These are phyloP conservation scores for Acanthiza pusilla DNA, from an alignment of 2,797 vertebrate genomes.

Conservation along the genomic window DNA sequence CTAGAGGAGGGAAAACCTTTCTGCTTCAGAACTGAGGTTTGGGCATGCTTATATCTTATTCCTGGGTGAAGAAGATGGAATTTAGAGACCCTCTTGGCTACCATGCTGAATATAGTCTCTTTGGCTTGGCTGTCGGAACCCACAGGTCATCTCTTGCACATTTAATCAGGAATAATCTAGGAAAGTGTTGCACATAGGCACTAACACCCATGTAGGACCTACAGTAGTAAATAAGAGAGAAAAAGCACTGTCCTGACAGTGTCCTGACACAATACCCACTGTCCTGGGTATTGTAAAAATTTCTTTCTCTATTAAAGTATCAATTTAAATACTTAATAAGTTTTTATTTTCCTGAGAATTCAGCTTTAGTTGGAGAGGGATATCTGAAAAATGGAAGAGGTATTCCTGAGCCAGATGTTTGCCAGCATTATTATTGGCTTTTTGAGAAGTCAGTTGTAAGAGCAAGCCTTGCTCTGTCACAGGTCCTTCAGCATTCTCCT, in stretches of 20 bases:
- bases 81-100: neutral
- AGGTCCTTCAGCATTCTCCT: neutral
- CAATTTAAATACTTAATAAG: neutral
- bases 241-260: neutral
- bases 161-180: neutral
- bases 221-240: neutral
- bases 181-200: neutral
- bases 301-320: neutral
- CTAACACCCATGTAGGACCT: neutral
- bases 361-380: neutral
- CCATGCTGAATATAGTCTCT: neutral
- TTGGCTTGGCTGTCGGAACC: neutral
- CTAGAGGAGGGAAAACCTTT: neutral
- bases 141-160: neutral
- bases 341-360: neutral
- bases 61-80: neutral
- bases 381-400: neutral
- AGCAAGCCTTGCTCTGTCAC: neutral
- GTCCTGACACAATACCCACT: too few relatives aligned
- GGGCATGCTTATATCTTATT: rapidly evolving
- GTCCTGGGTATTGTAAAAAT: neutral
- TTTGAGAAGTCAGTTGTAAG: neutral
- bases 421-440: neutral
- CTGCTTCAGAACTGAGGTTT: neutral
- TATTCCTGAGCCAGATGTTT: neutral